phyloP scores from a whole-genome alignment of 2,113 vertebrate species.

The Dunckerocampus dactyliophorus region DNA sequence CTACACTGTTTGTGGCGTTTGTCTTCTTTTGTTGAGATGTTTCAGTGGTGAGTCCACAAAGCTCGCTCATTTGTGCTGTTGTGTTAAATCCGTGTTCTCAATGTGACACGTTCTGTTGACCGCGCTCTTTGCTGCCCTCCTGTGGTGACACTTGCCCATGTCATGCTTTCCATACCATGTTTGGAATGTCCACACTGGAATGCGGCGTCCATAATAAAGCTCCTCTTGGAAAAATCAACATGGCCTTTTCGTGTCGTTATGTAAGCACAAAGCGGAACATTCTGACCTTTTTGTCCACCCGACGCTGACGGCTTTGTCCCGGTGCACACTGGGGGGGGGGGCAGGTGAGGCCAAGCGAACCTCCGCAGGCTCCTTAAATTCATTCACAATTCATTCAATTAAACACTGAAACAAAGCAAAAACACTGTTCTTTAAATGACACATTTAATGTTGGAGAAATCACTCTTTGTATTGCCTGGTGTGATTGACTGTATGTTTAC shows the following conservation, averaged over 20 bases:
- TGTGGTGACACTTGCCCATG: slow-evolving; percentile 39
- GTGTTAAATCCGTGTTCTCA: slow-evolving; percentile 12
- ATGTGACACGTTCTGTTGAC: too few species aligned
- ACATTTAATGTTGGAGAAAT: too few species aligned
- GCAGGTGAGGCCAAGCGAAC: slow-evolving; percentile 1
- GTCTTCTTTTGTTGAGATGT: slow-evolving; percentile 33
- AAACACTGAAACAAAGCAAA: too few species aligned
- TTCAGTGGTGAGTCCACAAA: background rate
- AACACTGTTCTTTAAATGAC: too few species aligned
- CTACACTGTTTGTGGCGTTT: slow-evolving; percentile 22
- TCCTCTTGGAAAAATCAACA: slow-evolving; percentile 47
- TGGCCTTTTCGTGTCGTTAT: slow-evolving; percentile 14
- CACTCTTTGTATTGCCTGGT: too few species aligned
- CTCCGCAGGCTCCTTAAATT: too few species aligned
- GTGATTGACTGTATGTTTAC: too few species aligned
- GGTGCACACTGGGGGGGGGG: background rate
- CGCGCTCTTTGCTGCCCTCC: slow-evolving; percentile 23
- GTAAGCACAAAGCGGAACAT: slow-evolving; percentile 16
- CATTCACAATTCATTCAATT: too few species aligned
- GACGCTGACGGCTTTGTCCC: background rate
- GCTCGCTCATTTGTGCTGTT: too few species aligned
- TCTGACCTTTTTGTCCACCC: background rate
- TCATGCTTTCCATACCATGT: background rate
- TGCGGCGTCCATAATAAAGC: slow-evolving; percentile 50
- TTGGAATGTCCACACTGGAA: slow-evolving; percentile 40